phyloP scores from a whole-genome alignment of 2,113 vertebrate genomes.

The Gambusia affinis region DNA sequence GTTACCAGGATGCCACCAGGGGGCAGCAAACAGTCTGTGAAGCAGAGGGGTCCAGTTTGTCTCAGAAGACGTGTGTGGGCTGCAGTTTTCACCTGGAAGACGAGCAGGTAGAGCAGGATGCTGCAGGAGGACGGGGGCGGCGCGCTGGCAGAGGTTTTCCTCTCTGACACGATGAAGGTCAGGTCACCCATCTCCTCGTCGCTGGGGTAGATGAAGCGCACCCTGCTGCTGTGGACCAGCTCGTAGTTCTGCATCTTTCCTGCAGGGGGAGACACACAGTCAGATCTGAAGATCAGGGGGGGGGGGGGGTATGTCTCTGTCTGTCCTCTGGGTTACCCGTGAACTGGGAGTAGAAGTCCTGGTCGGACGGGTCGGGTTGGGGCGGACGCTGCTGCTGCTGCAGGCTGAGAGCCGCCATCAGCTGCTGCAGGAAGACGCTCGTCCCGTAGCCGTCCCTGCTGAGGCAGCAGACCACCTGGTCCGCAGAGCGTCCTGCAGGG shows the following conservation, averaged over 20 bases:
- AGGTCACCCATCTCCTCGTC: constrained; percentile 98
- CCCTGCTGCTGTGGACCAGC: constrained; percentile 94
- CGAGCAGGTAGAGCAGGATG: constrained; percentile 92
- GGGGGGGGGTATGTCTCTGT: too few relatives aligned
- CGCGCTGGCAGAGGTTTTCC: constrained; percentile 77
- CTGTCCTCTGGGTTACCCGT: constrained; percentile 78
- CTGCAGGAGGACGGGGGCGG: constrained; percentile 79
- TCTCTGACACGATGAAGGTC: constrained; percentile 91
- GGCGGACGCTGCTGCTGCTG: constrained; percentile 88
- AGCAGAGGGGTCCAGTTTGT: too few relatives aligned
- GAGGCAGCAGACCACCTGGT: constrained; percentile 90
- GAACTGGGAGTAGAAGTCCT: constrained; percentile 97
- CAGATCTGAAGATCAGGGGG: too few relatives aligned
- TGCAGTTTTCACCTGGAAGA: constrained; percentile 85
- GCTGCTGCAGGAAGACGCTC: constrained; percentile 91
- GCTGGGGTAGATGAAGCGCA: constrained; percentile 96
- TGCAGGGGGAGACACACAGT: constrained; percentile 61
- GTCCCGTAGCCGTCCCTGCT: constrained; percentile 94
- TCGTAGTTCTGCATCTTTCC: constrained; percentile 98
- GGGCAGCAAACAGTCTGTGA: neutral
- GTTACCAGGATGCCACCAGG: neutral
- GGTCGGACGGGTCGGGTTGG: constrained; percentile 87
- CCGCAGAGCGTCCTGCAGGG: constrained; percentile 75
- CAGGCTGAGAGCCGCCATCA: constrained; percentile 91
- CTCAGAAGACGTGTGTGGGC: too few relatives aligned